Percentiles rank a stretch among this genome's conserved stretches.
Conservation (phyloP, 2,888 invertebrate species). For the Brenthis ino region DNA sequence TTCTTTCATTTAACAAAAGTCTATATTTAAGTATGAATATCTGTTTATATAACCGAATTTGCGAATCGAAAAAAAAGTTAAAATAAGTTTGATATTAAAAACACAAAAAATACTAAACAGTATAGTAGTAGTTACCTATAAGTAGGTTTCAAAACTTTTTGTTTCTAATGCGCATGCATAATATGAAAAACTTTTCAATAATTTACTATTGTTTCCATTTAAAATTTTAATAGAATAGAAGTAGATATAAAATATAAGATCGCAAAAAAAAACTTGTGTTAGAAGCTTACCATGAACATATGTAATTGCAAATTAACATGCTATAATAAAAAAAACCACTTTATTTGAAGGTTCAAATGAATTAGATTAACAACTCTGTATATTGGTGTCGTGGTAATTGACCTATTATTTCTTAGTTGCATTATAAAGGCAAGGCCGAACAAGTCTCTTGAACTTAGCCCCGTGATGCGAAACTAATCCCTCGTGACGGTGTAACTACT, state of each 20-base stretch:
- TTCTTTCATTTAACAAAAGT: too few relatives aligned
- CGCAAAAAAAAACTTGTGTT: constrained; percentile 3
- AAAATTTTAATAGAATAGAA: background rate
- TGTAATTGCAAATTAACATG: constrained; percentile 15
- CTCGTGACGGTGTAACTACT: background rate
- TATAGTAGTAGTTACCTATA: too few relatives aligned
- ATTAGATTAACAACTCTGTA: constrained; percentile 4
- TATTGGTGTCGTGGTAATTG: constrained; percentile 11
- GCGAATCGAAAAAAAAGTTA: background rate
- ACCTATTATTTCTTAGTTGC: constrained; percentile 11
- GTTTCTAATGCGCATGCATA: too few relatives aligned
- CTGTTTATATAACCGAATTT: background rate
- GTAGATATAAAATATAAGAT: background rate
- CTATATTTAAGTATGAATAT: too few relatives aligned
- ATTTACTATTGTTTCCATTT: too few relatives aligned
- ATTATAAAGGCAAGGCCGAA: constrained; percentile 11
- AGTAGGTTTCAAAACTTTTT: too few relatives aligned
- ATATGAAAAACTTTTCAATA: too few relatives aligned
- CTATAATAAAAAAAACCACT: constrained; percentile 5
- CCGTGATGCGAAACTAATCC: constrained; percentile 12
- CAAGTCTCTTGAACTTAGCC: constrained; percentile 20
- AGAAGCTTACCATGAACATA: constrained; percentile 13
- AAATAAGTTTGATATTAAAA: too few relatives aligned
- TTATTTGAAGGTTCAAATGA: constrained; percentile 8
- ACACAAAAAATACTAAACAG: too few relatives aligned